These are phyloP conservation scores for Ramazzottius varieornatus DNA, from an alignment of 2,888 invertebrate genomes.

Conservation along the genomic window DNA sequence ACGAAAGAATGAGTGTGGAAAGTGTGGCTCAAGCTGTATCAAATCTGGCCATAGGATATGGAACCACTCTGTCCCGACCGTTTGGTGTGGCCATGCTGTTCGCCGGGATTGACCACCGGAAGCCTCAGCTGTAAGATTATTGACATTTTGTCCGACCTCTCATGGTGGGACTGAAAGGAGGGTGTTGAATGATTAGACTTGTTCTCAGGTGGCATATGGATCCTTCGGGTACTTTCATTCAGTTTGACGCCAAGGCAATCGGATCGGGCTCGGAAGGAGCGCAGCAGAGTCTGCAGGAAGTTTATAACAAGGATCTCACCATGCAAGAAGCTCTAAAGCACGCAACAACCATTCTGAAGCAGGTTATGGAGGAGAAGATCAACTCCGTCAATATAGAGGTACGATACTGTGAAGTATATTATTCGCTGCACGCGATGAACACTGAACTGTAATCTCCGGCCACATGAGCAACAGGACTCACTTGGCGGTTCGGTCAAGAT, in stretches of 20 bases:
- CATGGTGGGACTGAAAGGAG: not conserved
- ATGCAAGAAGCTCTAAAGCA: slow-evolving; percentile 69
- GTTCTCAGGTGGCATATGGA: slow-evolving; percentile 57
- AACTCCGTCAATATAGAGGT: slow-evolving; percentile 86
- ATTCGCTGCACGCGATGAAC: not conserved
- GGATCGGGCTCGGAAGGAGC: slow-evolving; percentile 98
- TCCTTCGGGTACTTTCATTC: slow-evolving; percentile 90
- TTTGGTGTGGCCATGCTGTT: slow-evolving; percentile 97
- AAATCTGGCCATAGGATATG: slow-evolving; percentile 94
- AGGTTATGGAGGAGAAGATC: slow-evolving; percentile 98
- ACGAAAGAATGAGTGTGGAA: slow-evolving; percentile 83
- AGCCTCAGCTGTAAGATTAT: slow-evolving; percentile 46
- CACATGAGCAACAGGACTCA: no score
- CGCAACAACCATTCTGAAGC: slow-evolving; percentile 74
- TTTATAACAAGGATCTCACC: slow-evolving; percentile 46
- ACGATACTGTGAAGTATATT: slow-evolving; percentile 7
- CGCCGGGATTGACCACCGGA: slow-evolving; percentile 57
- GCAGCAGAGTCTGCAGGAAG: slow-evolving; percentile 62
- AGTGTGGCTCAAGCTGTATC: slow-evolving; percentile 95
- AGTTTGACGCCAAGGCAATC: slow-evolving; percentile 93
- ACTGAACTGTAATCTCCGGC: not conserved
- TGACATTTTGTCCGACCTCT: not conserved
- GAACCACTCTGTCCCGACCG: slow-evolving; percentile 77
- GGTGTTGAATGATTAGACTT: slow-evolving; percentile 6
- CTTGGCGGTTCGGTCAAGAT: no score